Evolutionary conservation across 2,888 invertebrate species (phyloP), one percentile per base, ranked within the genome.

Genomic region (Hirtodrosophila histrioides): DNA sequence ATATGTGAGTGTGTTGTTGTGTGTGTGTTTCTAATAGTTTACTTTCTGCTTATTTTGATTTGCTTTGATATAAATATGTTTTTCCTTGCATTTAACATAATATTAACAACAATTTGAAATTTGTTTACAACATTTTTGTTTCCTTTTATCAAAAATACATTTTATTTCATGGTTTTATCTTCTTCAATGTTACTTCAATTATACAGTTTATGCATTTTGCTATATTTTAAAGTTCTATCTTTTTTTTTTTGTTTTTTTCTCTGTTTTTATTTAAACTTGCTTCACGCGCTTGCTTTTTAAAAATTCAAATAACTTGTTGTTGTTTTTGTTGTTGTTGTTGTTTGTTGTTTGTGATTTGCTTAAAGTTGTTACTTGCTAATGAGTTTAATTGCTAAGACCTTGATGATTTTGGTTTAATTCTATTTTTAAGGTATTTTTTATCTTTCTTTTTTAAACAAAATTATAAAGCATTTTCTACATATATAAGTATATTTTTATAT

Each of bases 381-480:
- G 86, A 76, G 79, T 81, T 78, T 75, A 76, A 69, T 66, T 68
- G 60, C 76, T 86, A 81, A 63, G 73, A 86, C 80, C 83, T 86
- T 79, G 83, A 79, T 82, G 83, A 67, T 72, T 80, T 72, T 83
- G 83, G 79, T 79, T 75, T 83, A 69, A 81, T 69, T 72, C 76
- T 81, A 81, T 60, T 55, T 71, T 86, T 70, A 86, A 80, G 86
- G 79, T 86, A 76, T 78, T 63, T 70, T 70, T 57, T 55, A 39
- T 58, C 63, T 64, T 56, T 61, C 43, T 64, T 76, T 48, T 43
- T 39, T 63, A 64, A 65, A 65, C 66, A 79, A 76, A 73, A 80
- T 58, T 73, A 79, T 79, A 81, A 83, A 83, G 84, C 86, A 86
- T 81, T 80, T 56, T 75, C 55, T 39, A 45, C 39, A 58, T 23